Evolutionary conservation across 2,888 invertebrate genomes (phyloP).

Genomic region (Eumacrocentrus americanus): DNA sequence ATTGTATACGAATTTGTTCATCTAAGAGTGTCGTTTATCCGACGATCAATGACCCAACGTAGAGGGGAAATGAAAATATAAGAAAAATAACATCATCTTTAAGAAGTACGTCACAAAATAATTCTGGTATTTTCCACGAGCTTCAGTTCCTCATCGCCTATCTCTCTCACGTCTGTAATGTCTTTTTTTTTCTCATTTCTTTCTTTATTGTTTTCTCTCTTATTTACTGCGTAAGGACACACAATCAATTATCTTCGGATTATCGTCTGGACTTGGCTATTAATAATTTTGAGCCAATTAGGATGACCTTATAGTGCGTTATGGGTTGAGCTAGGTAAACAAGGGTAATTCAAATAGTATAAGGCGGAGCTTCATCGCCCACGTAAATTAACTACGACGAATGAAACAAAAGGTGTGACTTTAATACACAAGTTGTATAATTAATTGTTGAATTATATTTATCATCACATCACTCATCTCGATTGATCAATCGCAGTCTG

Average conservation of each 20-base stretch:
- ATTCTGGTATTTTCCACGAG: not conserved
- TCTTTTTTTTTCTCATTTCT: not conserved
- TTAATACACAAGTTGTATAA: not conserved
- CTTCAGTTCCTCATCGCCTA: too few relatives aligned
- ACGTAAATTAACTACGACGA: not conserved
- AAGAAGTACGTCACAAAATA: too few relatives aligned
- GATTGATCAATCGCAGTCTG: not conserved
- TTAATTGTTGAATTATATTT: not conserved
- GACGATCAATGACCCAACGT: too few relatives aligned
- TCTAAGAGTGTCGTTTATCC: too few relatives aligned
- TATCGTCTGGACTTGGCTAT: not conserved
- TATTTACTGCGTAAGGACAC: not conserved
- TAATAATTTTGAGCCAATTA: too few relatives aligned
- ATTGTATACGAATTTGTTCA: too few relatives aligned
- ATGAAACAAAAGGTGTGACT: not conserved
- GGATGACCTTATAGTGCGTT: too few relatives aligned
- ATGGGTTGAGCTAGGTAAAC: not conserved
- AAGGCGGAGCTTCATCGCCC: not conserved
- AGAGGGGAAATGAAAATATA: too few relatives aligned
- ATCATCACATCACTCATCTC: not conserved
- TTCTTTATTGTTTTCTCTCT: slow-evolving; percentile 5
- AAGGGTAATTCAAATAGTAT: not conserved
- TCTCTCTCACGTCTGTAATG: too few relatives aligned
- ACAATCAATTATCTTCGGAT: not conserved
- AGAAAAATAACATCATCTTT: too few relatives aligned